A percentile compares a stretch with the other conserved stretches of the same genome.
These are phyloP conservation scores for Nothobranchius furzeri DNA, from an alignment of 2,113 vertebrate species.

Conservation along the genomic window DNA sequence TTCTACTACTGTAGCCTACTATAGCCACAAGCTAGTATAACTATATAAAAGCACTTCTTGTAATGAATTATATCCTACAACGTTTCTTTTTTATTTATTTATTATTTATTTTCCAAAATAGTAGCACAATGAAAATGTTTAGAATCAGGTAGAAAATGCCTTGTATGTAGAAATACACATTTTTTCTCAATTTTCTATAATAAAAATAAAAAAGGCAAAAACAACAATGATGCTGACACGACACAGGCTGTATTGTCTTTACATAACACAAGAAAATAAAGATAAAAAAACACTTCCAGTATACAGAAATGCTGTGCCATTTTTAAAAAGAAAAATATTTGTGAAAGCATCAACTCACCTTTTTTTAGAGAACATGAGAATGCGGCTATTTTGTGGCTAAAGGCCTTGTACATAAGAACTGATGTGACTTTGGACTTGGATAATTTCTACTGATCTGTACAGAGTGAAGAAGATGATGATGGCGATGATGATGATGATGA, in stretches of 20 bases:
- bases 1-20: conserved; percentile 72
- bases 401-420: conserved; percentile 82
- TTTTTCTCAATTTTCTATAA: conserved; percentile 78
- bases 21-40: conserved; percentile 77
- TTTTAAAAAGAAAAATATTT: conserved; percentile 30
- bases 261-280: conserved; percentile 7
- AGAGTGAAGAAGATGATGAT: conserved; percentile 53
- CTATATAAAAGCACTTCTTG: conserved; percentile 82
- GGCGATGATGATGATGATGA: conserved; percentile 38
- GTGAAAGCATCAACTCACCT: conserved; percentile 41
- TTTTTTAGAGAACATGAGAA: conserved; percentile 56
- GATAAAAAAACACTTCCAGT: conserved; percentile 35
- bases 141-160: conserved; percentile 85
- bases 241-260: conserved; percentile 26
- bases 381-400: conserved; percentile 60
- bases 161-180: conserved; percentile 81
- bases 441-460: conserved; percentile 82
- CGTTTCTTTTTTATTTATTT: conserved; percentile 41
- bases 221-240: conserved; percentile 22
- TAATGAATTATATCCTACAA: conserved; percentile 74
- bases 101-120: conserved; percentile 53
- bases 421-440: conserved; percentile 73
- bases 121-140: conserved; percentile 82
- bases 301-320: conserved; percentile 33
- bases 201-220: conserved; percentile 29